Conservation (phyloP, 2,888 invertebrate species). For the Sminthurinus aureus region DNA sequence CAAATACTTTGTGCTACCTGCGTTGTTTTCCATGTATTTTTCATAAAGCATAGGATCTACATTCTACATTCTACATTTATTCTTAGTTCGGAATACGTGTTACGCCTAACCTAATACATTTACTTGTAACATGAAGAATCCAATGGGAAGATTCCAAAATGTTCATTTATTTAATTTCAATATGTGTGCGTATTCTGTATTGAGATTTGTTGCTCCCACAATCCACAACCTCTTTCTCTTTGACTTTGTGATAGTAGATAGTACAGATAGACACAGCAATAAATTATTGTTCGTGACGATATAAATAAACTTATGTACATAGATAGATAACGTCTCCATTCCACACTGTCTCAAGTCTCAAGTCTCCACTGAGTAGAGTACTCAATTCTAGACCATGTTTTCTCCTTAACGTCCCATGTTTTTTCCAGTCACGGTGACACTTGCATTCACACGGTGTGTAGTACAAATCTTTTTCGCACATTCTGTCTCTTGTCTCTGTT, state of each 20-base stretch:
- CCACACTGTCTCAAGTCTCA: background rate
- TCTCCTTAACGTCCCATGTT: background rate
- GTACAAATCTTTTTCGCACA: background rate
- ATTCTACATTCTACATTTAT: background rate
- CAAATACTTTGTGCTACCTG: background rate
- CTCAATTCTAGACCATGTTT: background rate
- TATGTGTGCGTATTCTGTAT: background rate
- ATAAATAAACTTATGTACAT: no score
- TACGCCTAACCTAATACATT: background rate
- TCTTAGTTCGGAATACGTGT: background rate
- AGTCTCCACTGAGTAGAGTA: background rate
- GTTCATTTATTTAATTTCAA: conserved; percentile 11
- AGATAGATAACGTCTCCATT: no score
- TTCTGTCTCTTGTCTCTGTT: background rate
- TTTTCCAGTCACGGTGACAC: background rate
- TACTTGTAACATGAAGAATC: background rate
- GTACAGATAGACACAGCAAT: no score
- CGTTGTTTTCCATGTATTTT: no score
- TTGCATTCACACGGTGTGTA: background rate
- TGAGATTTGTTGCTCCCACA: conserved; percentile 14
- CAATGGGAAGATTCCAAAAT: no score
- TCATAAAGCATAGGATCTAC: background rate
- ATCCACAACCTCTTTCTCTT: background rate
- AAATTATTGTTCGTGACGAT: no score
- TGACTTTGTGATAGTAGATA: no score